Conservation (phyloP, 2,113 vertebrate genomes). For the Tretioscincus oriximinensis region DNA sequence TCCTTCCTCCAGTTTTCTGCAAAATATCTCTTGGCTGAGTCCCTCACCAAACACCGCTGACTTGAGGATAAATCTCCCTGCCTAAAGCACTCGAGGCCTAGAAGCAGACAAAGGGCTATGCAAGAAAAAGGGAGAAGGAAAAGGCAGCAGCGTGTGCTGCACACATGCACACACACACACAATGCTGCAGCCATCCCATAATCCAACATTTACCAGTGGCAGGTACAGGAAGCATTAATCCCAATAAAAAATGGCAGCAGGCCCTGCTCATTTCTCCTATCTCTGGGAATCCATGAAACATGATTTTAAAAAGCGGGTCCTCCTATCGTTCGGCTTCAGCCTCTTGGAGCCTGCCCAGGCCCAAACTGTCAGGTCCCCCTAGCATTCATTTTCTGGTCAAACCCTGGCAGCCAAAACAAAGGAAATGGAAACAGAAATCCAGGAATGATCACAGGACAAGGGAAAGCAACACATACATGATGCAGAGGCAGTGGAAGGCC, state of each 20-base stretch:
- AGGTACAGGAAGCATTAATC: neutral
- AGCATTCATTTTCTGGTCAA: slow-evolving; percentile 39
- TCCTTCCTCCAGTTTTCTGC: neutral
- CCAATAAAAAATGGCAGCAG: neutral
- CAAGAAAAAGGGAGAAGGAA: slow-evolving; percentile 2
- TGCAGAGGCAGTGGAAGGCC: slow-evolving; percentile 49
- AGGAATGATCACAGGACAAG: slow-evolving; percentile 22
- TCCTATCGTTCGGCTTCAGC: neutral
- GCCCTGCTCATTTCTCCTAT: neutral
- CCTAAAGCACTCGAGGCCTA: neutral
- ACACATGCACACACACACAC: neutral
- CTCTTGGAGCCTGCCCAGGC: neutral
- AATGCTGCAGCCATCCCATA: no score
- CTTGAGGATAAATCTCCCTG: neutral
- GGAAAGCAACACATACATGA: slow-evolving; percentile 32
- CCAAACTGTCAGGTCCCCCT: slow-evolving; percentile 7
- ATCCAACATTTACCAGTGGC: neutral
- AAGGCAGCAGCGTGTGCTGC: neutral
- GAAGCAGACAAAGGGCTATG: slow-evolving; percentile 32
- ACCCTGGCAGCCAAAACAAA: slow-evolving; percentile 30
- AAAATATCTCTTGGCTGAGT: neutral
- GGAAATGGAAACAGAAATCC: neutral
- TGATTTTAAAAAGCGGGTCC: neutral
- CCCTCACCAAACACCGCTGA: neutral
- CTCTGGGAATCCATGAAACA: slow-evolving; percentile 9